These are phyloP conservation scores for Lytechinus variegatus DNA, from an alignment of 35 echinoderm and acorn worm genomes.

Conservation along the genomic window DNA sequence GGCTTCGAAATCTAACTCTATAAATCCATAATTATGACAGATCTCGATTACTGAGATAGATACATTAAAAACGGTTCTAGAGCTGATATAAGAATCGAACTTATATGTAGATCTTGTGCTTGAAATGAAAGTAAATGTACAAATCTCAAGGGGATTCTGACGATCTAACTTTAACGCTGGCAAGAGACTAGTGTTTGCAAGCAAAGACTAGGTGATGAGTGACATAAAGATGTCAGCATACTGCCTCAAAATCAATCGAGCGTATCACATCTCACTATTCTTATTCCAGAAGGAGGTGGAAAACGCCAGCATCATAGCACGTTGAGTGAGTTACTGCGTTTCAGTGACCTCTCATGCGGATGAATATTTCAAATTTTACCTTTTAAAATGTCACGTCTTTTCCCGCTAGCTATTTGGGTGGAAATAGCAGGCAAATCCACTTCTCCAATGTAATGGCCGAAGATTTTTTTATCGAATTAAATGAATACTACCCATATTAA, in stretches of 20 bases:
- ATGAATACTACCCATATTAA: too few species aligned
- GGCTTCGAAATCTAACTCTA: not conserved
- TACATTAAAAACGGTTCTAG: too few species aligned
- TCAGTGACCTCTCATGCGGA: slow-evolving; percentile 21
- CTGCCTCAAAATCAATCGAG: slow-evolving; percentile 26
- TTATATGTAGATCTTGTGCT: too few species aligned
- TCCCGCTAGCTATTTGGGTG: not conserved
- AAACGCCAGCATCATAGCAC: slow-evolving; percentile 30
- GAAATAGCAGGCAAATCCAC: not conserved
- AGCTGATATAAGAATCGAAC: too few species aligned
- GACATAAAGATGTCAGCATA: not conserved
- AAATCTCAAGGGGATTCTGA: not conserved
- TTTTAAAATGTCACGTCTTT: not conserved
- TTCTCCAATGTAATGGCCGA: not conserved
- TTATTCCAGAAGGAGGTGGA: slow-evolving; percentile 10
- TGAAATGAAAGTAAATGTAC: not conserved
- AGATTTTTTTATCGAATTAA: too few species aligned
- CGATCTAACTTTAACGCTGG: not conserved
- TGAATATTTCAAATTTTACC: not conserved
- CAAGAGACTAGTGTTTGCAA: not conserved
- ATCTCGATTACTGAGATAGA: too few species aligned
- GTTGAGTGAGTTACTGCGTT: slow-evolving; percentile 24
- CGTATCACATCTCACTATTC: slow-evolving; percentile 22
- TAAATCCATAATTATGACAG: not conserved
- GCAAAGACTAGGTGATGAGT: slow-evolving; percentile 8